Percentiles rank a stretch among this genome's conserved stretches.
These are phyloP conservation scores for Nemurella pictetii DNA, from an alignment of 2,888 invertebrate species.

Conservation along the genomic window DNA sequence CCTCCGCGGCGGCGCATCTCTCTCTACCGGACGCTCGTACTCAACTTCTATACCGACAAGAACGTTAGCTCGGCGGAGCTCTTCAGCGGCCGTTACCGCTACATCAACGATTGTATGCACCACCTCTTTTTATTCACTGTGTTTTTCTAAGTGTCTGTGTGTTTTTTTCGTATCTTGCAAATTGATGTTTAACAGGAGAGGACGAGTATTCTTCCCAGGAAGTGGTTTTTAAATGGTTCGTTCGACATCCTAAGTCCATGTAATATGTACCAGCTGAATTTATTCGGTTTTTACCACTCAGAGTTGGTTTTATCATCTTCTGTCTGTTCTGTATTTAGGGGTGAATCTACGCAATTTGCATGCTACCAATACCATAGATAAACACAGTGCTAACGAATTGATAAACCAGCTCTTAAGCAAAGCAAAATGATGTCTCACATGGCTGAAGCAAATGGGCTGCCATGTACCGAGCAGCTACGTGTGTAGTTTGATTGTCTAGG, in stretches of 20 bases:
- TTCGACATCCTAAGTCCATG: neutral
- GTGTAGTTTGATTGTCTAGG: neutral
- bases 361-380: no score
- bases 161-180: neutral
- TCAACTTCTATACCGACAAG: conserved; percentile 94
- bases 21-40: conserved; percentile 86
- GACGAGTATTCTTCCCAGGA: neutral
- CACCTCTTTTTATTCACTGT: neutral
- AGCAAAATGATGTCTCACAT: no score
- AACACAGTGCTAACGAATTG: no score
- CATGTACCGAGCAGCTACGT: neutral
- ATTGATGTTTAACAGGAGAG: neutral
- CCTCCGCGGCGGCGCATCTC: conserved; percentile 89
- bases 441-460: neutral
- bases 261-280: no score
- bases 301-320: no score
- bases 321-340: no score
- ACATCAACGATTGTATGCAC: conserved; percentile 90
- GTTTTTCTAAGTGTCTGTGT: neutral
- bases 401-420: no score
- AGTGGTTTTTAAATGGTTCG: neutral
- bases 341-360: no score
- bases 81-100: conserved; percentile 87
- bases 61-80: conserved; percentile 76
- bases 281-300: no score